Conservation (phyloP, 2,113 vertebrate species). For the Ailurus styani region DNA sequence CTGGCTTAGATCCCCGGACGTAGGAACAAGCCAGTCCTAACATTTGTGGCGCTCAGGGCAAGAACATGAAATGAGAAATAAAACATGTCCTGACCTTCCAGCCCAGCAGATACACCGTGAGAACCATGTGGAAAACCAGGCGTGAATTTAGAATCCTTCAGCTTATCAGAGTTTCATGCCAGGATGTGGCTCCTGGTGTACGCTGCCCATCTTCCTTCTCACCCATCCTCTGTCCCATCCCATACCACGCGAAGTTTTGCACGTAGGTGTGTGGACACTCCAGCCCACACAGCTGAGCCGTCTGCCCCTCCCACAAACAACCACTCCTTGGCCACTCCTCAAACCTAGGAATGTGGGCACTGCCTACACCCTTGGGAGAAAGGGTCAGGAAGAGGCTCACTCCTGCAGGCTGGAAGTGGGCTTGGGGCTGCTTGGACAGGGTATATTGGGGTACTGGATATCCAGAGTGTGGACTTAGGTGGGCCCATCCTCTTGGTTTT, state of each 20-base stretch:
- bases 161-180: neutral
- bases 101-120: neutral
- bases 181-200: neutral
- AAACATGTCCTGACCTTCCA: neutral
- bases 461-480: neutral
- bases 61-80: neutral
- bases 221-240: neutral
- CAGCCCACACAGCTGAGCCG: neutral
- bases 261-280: neutral
- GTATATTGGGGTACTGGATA: neutral
- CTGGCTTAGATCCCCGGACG: neutral
- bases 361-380: neutral
- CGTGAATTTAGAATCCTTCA: neutral
- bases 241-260: rapidly evolving
- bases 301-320: neutral
- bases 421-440: neutral
- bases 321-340: neutral
- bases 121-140: neutral
- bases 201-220: neutral
- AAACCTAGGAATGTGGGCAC: neutral
- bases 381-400: neutral
- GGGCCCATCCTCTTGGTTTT: neutral
- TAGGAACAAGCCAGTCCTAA: neutral
- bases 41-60: neutral
- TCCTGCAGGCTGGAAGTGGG: neutral